Base-by-base conservation (phyloP, 2,888 invertebrate species). In the Drosophila imparisetae region DNA sequence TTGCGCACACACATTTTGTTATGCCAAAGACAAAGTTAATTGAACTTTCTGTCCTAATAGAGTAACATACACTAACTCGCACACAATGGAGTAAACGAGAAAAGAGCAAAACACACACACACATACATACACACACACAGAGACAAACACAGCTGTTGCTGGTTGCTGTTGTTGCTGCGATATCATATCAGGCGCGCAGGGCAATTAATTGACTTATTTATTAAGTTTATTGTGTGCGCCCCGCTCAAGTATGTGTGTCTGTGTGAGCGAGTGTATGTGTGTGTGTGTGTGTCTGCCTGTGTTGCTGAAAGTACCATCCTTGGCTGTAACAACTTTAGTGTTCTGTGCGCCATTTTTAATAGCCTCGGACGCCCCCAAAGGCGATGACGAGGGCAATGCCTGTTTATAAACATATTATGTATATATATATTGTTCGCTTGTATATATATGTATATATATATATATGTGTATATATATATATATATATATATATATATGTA, bases 151-250 rank as follows among this genome's bases (percentile, higher is more conserved):
- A 54, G 27, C 77, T 74, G 80, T 76, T 83, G 83, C 85, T 81
- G 52, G 54, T 58, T 59, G 57, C 32, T 69, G 59, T 58, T 66
- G 66, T 57, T 68, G 70, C 68, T 78, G 72, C 74, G 82, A 82
- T 81, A 79, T 79, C 79, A 84, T 83, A 80, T 82, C 83, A 85
- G 74, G 52, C 68, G 73, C 80, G 62, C 80, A 62, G 75, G 78
- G 76, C 88, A 86, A 86, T 86, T 86, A 86, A 90, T 86, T 86
- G 86, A 90, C 86, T 86, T 86, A 86, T 86, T 90, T 86, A 86
- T 86, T 85, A 90, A 90, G 90, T 86, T 86, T 90, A 88, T 90
- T 87, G 86, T 89, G 75, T 83, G 64, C 67, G 70, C 50, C 65
- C 49, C 42, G 32, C 67, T 67, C 58, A 38, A 75, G 67, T 54